These are phyloP conservation scores for Steinernema feltiae DNA, from an alignment of 1,140 invertebrate genomes.

Conservation along the genomic window DNA sequence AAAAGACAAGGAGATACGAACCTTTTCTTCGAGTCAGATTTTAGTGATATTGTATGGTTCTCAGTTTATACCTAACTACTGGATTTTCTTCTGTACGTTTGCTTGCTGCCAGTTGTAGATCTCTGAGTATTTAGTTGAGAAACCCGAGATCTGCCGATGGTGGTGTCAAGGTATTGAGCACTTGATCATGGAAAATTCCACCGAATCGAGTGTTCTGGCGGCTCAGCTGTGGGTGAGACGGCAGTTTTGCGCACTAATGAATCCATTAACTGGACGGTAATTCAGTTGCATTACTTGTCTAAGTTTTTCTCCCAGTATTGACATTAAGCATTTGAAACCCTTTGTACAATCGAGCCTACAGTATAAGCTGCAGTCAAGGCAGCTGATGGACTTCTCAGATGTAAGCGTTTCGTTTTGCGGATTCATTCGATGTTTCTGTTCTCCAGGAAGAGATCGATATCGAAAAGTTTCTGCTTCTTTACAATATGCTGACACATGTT, in stretches of 20 bases:
- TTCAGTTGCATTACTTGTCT: not conserved
- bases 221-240: constrained; percentile 53
- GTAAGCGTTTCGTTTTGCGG: not conserved
- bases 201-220: constrained; percentile 43
- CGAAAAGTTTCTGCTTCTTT: not conserved
- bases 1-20: constrained; percentile 49
- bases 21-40: constrained; percentile 45
- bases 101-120: not conserved
- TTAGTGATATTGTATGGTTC: constrained; percentile 49
- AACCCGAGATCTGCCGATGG: constrained; percentile 31
- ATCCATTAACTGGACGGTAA: constrained; percentile 35
- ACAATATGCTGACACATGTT: not conserved
- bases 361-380: constrained; percentile 40
- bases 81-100: constrained; percentile 51
- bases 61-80: constrained; percentile 49
- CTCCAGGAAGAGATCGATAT: constrained; percentile 5
- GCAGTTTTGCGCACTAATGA: constrained; percentile 45
- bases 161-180: constrained; percentile 51
- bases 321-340: constrained; percentile 56
- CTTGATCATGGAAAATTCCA: constrained; percentile 43
- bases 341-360: constrained; percentile 55
- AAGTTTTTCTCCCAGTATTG: constrained; percentile 40
- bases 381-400: not conserved
- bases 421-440: not conserved
- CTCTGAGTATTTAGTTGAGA: constrained; percentile 20